Conservation (phyloP, 2,888 invertebrate species). For the Peribatodes rhomboidaria region DNA sequence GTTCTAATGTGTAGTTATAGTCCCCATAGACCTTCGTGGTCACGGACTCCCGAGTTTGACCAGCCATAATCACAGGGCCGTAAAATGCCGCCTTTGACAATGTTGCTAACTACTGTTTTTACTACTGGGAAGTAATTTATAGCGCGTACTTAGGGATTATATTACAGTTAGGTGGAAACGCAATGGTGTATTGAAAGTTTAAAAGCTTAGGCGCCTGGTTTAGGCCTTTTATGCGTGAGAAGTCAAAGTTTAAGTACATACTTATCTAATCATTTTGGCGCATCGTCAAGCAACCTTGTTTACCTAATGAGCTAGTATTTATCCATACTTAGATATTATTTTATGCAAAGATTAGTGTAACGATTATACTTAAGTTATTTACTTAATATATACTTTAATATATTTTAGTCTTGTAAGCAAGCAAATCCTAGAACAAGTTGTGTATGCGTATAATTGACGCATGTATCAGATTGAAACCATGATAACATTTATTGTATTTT, state of each 20-base stretch:
- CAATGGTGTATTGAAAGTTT: background rate
- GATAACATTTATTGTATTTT: no score
- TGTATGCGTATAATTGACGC: no score
- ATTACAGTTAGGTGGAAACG: conserved; percentile 28
- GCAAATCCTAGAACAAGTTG: no score
- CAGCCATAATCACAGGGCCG: conserved; percentile 18
- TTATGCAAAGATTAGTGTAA: no score
- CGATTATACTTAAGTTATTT: no score
- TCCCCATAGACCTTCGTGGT: conserved; percentile 5
- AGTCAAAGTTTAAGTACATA: conserved; percentile 11
- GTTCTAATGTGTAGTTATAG: background rate
- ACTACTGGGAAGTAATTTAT: conserved; percentile 35
- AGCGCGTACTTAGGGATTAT: conserved; percentile 11
- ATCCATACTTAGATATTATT: no score
- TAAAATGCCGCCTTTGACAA: conserved; percentile 27
- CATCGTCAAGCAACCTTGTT: background rate
- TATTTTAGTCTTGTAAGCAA: no score
- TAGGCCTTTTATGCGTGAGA: background rate
- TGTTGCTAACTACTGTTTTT: conserved; percentile 39
- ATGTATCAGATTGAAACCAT: no score
- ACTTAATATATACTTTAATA: no score
- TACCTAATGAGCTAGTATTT: no score
- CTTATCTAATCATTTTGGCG: background rate
- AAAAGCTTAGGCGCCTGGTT: background rate
- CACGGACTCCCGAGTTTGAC: conserved; percentile 15